Base-by-base conservation (phyloP, 2,797 vertebrate genomes). In the Nannoperca obscura region DNA sequence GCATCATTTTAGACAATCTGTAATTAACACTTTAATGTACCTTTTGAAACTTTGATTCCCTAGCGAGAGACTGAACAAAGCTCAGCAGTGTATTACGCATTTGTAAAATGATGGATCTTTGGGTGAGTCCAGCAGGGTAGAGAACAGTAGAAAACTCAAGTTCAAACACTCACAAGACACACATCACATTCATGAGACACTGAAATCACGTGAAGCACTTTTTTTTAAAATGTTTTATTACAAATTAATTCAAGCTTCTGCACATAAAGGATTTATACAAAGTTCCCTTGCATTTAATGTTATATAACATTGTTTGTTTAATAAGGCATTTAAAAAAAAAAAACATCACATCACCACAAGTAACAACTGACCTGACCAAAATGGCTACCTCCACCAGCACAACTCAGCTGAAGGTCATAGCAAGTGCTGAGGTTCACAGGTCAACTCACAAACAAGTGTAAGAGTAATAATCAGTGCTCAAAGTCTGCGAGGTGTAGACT, bases 291-390 rank as follows among this genome's bases (percentile, higher is more conserved):
- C 78, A 87, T 89, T 87, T 86, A 61, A 44, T 86, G 79, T 91
- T 91, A 82, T 69, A 81, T 75, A 89, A 89, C 64, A 77, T 84
- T 85, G 44, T 66, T 66, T 66, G 66, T 83, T 88, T 85, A 3
- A 84, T 92, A 93, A 94, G 89, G 91, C 92, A 88, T 92, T 86
- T 91, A 88, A 83, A 92, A 91, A 93, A 86, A 90, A 88, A 93
- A 86, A n/a, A n/a, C n/a, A 27, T 27, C 24, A 27, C 24, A 27
- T 27, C 24, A 27, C 24, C 24, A 27, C 24, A 70, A 86, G 71
- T 86, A 81, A 84, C 61, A 82, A 52, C 32, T 68, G 68, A 82
- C 79, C 64, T 46, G 64, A 76, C 40, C 82, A 40, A 74, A 81
- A 82, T 66, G 69, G 79, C 74, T 66, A 64, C 69, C 46, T 24